phyloP scores from a whole-genome alignment of 2,797 vertebrate species.

The Crenuchus spilurus region DNA sequence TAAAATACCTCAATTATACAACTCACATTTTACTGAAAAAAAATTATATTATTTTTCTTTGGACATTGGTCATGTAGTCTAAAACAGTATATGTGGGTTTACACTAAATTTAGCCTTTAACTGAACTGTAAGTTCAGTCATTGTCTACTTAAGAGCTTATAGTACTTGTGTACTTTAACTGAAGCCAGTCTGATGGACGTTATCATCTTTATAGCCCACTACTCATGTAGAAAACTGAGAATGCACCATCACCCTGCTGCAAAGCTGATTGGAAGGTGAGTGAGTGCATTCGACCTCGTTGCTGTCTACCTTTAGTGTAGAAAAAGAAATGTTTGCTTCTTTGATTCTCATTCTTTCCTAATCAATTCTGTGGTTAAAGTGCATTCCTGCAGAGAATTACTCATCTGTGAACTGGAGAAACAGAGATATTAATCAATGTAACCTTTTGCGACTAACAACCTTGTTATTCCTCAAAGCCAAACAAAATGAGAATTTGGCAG shows the following conservation, averaged over 20 bases:
- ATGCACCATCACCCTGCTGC: not conserved
- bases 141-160: no score
- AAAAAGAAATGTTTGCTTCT: slow-evolving; percentile 16
- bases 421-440: slow-evolving; percentile 73
- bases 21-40: no score
- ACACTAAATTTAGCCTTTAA: no score
- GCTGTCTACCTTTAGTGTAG: not conserved
- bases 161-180: not conserved
- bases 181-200: not conserved
- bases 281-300: slow-evolving; percentile 18
- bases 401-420: slow-evolving; percentile 60
- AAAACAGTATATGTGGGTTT: no score
- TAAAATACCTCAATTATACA: no score
- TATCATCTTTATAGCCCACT: not conserved
- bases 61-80: no score
- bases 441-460: slow-evolving; percentile 74
- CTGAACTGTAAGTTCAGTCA: no score
- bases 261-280: not conserved
- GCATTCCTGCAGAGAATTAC: slow-evolving; percentile 70
- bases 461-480: slow-evolving; percentile 74
- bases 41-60: no score
- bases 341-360: not conserved
- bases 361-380: slow-evolving; percentile 63
- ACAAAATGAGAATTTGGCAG: slow-evolving; percentile 66
- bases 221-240: not conserved